These are phyloP conservation scores for Panulirus ornatus DNA, from an alignment of 1,140 invertebrate species.

Conservation along the genomic window DNA sequence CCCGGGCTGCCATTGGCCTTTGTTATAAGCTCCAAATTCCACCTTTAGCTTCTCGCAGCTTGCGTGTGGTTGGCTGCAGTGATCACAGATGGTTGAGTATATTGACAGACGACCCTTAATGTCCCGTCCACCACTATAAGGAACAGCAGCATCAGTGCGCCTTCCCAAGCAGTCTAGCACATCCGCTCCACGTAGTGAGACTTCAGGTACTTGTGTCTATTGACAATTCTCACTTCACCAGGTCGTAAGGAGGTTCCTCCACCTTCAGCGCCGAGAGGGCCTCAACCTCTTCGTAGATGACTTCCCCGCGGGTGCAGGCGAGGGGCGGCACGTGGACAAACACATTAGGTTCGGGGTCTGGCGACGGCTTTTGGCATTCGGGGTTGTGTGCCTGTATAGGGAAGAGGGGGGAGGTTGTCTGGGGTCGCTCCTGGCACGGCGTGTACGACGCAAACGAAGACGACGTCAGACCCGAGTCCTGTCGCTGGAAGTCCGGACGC, in stretches of 20 bases:
- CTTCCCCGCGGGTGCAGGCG: slow-evolving; percentile 8
- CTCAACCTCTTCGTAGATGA: slow-evolving; percentile 43
- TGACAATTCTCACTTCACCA: slow-evolving; percentile 31
- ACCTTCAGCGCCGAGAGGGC: neutral
- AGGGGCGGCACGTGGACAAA: slow-evolving; percentile 14
- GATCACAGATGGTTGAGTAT: no score
- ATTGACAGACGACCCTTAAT: no score
- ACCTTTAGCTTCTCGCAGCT: no score
- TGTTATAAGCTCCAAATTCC: no score
- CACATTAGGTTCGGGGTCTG: neutral
- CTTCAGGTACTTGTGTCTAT: no score
- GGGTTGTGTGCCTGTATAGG: neutral
- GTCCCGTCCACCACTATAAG: no score
- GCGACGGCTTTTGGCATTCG: neutral
- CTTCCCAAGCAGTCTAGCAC: neutral
- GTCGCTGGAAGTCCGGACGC: slow-evolving; percentile 6
- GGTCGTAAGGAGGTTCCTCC: neutral
- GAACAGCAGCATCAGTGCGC: neutral
- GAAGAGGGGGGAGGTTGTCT: neutral
- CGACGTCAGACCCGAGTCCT: slow-evolving; percentile 55
- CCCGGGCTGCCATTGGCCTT: no score
- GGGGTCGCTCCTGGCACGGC: neutral
- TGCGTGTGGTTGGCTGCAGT: no score
- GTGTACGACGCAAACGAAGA: slow-evolving; percentile 62
- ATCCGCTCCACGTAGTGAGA: neutral